Percentiles rank a stretch among this genome's conserved stretches.
Conservation (phyloP, 2,888 invertebrate species). For the Itoplectis maculator region DNA sequence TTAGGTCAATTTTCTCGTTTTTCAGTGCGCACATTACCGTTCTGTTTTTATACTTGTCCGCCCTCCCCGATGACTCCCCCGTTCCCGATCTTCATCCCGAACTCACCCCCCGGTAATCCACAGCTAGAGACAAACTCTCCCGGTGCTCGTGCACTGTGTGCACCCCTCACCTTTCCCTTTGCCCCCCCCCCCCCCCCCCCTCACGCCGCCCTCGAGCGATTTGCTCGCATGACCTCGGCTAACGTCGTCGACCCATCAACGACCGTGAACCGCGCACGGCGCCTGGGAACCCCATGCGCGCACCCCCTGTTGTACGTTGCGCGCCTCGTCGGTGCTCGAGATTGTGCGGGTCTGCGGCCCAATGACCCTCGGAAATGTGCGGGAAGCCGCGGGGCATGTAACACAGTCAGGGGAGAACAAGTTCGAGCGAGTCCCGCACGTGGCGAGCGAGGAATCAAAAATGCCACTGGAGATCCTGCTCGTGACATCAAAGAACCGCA, state of each 20-base stretch:
- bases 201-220: conserved; percentile 32
- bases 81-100: conserved; percentile 20
- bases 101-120: conserved; percentile 9
- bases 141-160: background rate
- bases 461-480: conserved; percentile 1
- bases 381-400: background rate
- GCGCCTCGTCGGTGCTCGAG: background rate
- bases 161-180: background rate
- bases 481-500: background rate
- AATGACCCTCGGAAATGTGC: conserved; percentile 38
- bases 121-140: background rate
- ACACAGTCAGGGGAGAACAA: conserved; percentile 7
- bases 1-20: background rate
- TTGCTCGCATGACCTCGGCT: conserved; percentile 60
- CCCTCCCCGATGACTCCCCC: background rate
- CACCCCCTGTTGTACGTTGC: conserved; percentile 1
- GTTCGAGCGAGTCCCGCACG: background rate
- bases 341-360: background rate
- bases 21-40: background rate
- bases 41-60: background rate
- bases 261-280: conserved; percentile 45
- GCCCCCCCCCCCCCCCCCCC: conserved; percentile 2
- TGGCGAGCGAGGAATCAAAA: conserved; percentile 29
- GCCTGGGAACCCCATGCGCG: background rate
- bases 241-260: conserved; percentile 56